phyloP scores from a whole-genome alignment of 2,113 vertebrate genomes.

The Podarcis raffonei region DNA sequence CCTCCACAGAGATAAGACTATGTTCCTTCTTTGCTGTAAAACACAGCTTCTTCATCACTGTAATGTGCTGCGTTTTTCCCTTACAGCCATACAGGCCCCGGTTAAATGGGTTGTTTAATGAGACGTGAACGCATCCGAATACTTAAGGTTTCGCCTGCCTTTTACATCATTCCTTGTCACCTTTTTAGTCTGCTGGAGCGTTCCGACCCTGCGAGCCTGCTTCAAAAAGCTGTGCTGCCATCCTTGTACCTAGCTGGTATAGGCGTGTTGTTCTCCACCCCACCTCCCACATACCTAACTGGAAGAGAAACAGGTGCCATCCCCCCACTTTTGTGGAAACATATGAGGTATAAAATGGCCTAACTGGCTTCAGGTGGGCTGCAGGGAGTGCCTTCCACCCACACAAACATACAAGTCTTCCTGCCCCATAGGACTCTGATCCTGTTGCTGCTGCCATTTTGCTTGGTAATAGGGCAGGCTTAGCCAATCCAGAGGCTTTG shows the following conservation, averaged over 20 bases:
- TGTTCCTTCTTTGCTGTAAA: not conserved
- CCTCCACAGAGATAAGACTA: not conserved
- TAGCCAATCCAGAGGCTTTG: not conserved
- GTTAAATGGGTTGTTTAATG: conserved; percentile 40
- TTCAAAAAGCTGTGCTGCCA: not conserved
- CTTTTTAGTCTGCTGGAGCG: not conserved
- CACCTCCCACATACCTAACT: no score
- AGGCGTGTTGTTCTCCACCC: not conserved
- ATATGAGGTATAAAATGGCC: not conserved
- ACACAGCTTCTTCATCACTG: not conserved
- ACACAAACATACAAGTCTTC: no score
- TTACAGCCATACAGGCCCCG: not conserved
- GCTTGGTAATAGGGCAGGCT: not conserved
- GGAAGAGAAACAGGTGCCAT: not conserved
- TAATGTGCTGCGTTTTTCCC: rapidly evolving
- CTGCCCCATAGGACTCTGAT: not conserved
- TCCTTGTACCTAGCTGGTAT: conserved; percentile 7
- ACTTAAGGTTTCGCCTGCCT: conserved; percentile 22
- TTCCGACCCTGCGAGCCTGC: not conserved
- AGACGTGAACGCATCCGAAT: conserved; percentile 45
- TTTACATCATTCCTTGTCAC: conserved; percentile 29
- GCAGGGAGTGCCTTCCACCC: no score
- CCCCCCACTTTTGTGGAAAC: not conserved
- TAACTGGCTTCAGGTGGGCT: no score
- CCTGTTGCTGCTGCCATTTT: no score